Base-by-base conservation (phyloP, 2,888 invertebrate species). In the Calameuta idolon region DNA sequence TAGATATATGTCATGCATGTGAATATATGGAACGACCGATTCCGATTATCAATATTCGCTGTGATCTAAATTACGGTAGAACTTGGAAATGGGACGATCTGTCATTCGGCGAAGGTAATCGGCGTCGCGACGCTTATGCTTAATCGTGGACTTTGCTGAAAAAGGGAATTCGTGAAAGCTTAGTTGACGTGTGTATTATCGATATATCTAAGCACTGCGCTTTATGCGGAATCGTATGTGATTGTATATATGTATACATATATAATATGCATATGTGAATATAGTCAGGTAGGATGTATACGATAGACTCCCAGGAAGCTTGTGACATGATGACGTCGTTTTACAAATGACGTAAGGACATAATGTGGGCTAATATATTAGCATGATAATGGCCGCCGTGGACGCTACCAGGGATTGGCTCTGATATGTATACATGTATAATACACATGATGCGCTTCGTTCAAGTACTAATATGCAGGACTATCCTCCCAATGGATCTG, bases 291-390 rank as follows among this genome's bases (percentile, higher is more conserved):
- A 55, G 55, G 55, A 15, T 55, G 9, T 55, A 2, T 9, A 40
- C 15, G 55, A 55, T 55, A 30, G 75, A 73, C 69, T 76, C 75
- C 69, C 76, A 73, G 74, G 77, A 80, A 69, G 78, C 76, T 76
- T 75, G 79, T 84, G 80, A 83, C 82, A 77, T 77, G 76, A 81
- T 81, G 83, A 83, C 81, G 82, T 77, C 75, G 80, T 75, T 76
- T 84, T 83, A 84, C 81, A 80, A 84, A 82, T 81, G 79, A 81
- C 79, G 79, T 30, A 73, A 40, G 76, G 69, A 78, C 76, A 81
- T 83, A 81, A 83, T 82, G 75, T 76, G 78, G 77, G 79, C 81
- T 82, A 81, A 83, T 83, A 81, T 80, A 83, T 83, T 83, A 83
- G 79, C 83, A 83, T 83, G 81, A 83, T 82, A 82, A 82, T 83